phyloP scores from a whole-genome alignment of 2,797 vertebrate species.

The Euthynnus affinis region DNA sequence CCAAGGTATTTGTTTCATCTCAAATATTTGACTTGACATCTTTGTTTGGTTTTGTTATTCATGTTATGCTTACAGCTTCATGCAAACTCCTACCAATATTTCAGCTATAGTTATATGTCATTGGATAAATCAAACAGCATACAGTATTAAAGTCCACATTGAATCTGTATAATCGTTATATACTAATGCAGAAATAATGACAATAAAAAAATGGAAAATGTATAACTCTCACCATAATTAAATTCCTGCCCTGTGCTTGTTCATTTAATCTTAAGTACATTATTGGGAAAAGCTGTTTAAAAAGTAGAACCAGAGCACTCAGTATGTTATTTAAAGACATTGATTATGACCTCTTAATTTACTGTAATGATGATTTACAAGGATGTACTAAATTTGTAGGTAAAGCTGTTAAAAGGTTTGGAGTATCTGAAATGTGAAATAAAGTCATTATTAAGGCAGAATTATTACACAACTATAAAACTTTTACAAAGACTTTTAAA shows the following conservation, averaged over 20 bases:
- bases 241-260: not conserved
- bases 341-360: not conserved
- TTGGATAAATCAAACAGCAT: slow-evolving; percentile 11
- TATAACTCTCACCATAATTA: not conserved
- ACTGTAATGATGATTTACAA: not conserved
- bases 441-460: not conserved
- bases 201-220: not conserved
- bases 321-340: not conserved
- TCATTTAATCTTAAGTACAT: not conserved
- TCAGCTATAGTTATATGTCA: slow-evolving; percentile 1
- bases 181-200: not conserved
- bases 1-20: slow-evolving; percentile 91
- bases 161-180: not conserved
- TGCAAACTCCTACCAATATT: not conserved
- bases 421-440: not conserved
- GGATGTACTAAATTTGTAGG: not conserved
- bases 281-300: not conserved
- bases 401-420: not conserved
- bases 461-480: too few species aligned
- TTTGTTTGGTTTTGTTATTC: slow-evolving; percentile 36
- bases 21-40: slow-evolving; percentile 23
- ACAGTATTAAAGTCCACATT: not conserved
- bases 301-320: too few species aligned
- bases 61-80: slow-evolving; percentile 12
- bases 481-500: not conserved